phyloP scores from a whole-genome alignment of 2,797 vertebrate species.

The Mareca penelope region DNA sequence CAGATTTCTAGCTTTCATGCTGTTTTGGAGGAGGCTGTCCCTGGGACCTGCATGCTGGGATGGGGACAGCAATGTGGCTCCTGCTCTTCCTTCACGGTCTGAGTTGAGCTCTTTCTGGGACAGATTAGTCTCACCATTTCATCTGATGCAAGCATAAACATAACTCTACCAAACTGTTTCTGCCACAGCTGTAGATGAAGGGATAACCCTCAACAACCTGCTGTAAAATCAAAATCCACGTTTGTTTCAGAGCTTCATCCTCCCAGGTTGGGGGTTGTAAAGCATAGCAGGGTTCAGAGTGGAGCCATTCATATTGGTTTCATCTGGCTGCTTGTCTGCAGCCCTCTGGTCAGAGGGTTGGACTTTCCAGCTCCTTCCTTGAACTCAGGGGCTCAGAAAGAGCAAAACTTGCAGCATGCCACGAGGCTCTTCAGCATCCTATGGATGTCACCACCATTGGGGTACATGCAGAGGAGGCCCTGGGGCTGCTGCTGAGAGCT shows the following conservation, averaged over 20 bases:
- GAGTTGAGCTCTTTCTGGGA: background rate
- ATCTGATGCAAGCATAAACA: background rate
- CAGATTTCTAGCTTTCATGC: background rate
- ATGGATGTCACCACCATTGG: background rate
- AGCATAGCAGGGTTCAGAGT: background rate
- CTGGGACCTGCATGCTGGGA: background rate
- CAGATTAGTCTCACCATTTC: background rate
- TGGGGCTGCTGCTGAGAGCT: background rate
- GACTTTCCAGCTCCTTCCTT: background rate
- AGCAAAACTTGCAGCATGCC: constrained; percentile 5
- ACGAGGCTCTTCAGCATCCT: background rate
- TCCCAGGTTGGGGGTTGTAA: background rate
- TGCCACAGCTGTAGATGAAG: background rate
- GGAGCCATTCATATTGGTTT: background rate
- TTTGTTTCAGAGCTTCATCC: background rate
- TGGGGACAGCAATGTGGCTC: fast-evolving
- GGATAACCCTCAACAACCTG: background rate
- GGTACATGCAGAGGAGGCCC: background rate
- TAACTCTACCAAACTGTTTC: background rate
- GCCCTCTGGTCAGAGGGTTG: background rate
- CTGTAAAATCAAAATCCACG: background rate
- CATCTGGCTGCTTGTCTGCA: background rate
- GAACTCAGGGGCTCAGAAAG: background rate
- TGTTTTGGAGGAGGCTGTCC: background rate
- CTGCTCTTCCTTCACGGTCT: background rate